Conservation (phyloP, 2,113 vertebrate species). For the Danionella cerebrum region DNA sequence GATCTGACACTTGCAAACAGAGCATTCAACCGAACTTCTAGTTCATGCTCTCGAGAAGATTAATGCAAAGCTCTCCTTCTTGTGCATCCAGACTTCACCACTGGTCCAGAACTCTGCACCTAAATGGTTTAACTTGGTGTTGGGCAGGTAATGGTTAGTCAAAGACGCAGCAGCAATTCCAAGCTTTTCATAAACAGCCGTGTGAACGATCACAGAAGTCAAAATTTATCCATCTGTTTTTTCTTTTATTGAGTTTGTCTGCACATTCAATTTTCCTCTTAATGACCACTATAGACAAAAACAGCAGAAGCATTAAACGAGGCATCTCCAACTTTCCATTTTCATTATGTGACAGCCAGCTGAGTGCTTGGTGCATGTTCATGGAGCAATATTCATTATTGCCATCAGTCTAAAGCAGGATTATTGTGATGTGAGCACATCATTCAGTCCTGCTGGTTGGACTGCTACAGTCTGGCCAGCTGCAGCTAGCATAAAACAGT, state of each 20-base stretch:
- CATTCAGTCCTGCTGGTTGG: not conserved
- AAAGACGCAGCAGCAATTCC: not conserved
- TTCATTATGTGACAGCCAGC: not conserved
- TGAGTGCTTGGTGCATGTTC: not conserved
- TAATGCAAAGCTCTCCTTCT: too few relatives aligned
- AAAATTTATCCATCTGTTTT: constrained; percentile 30
- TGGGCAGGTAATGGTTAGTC: constrained; percentile 9
- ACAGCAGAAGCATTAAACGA: not conserved
- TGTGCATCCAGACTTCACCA: too few relatives aligned
- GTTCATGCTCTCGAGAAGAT: too few relatives aligned
- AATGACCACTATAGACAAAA: constrained; percentile 1
- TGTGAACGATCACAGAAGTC: constrained; percentile 15
- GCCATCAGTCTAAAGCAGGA: constrained; percentile 10
- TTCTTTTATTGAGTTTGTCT: constrained; percentile 27
- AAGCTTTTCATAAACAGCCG: constrained; percentile 4
- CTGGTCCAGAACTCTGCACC: too few relatives aligned
- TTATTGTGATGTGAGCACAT: constrained; percentile 3
- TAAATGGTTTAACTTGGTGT: too few relatives aligned
- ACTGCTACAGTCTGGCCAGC: constrained; percentile 5
- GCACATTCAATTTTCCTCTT: constrained; percentile 24
- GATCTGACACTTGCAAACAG: too few relatives aligned
- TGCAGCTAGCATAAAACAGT: constrained; percentile 18
- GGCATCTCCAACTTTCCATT: not conserved
- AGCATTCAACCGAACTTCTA: too few relatives aligned
- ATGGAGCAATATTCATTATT: not conserved